Conservation (phyloP, 2,888 invertebrate species). For the Halocaridina rubra region DNA sequence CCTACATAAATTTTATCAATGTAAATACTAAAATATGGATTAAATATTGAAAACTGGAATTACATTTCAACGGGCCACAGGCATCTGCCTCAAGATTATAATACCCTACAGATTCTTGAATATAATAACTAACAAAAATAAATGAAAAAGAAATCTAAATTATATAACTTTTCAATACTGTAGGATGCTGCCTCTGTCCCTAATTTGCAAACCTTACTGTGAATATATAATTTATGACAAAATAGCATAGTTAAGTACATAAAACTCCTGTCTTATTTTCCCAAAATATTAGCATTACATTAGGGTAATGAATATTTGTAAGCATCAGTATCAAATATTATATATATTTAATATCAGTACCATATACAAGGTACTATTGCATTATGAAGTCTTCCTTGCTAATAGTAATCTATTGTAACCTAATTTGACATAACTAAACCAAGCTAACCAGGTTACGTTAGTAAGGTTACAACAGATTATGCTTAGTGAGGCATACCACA, state of each 20-base stretch:
- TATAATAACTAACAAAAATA: not conserved
- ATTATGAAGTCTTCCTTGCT: no score
- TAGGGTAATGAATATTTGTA: constrained; percentile 38
- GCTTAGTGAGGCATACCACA: no score
- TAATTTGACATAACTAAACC: no score
- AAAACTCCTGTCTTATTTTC: not conserved
- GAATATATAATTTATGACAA: no score
- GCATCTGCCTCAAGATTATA: not conserved
- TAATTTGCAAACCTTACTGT: no score
- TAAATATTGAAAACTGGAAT: not conserved
- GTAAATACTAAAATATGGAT: not conserved
- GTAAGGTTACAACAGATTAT: no score
- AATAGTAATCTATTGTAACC: no score
- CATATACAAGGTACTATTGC: no score
- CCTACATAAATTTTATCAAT: not conserved
- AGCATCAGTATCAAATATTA: constrained; percentile 33
- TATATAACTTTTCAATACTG: not conserved
- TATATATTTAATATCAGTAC: not conserved
- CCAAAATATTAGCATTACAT: constrained; percentile 2
- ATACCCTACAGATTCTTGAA: constrained; percentile 17
- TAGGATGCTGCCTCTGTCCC: not conserved
- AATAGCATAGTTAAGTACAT: not conserved
- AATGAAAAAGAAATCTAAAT: not conserved
- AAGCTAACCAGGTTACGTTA: no score
- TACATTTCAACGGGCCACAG: not conserved